Base-by-base conservation (phyloP, 2,797 vertebrate genomes). In the Adrianichthys oophorus region DNA sequence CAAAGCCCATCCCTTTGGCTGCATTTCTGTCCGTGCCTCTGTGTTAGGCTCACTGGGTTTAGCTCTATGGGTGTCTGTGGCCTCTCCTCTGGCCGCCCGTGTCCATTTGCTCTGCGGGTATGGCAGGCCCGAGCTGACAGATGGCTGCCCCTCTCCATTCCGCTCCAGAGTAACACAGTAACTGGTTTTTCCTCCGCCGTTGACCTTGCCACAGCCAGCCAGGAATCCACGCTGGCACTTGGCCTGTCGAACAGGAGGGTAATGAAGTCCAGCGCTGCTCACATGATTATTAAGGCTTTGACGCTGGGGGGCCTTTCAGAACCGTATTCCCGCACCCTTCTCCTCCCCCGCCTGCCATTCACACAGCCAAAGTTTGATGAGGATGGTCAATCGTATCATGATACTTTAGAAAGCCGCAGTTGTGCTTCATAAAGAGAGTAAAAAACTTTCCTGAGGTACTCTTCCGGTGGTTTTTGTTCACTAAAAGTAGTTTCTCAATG, bases 141-240 rank as follows among this genome's bases (percentile, higher is more conserved):
- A 93, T 92, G 92, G 91, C 86, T 77, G 88, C 85, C 86, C 89
- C 91, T 89, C 88, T 89, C 88, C 87, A 90, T 90, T 89, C 89
- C 86, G 87, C 90, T 90, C 90, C 88, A 89, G 90, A 90, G 88
- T 90, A 91, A 90, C 90, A 90, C 90, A 92, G 90, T 92, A 91
- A 92, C 92, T 91, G 91, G 90, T 91, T 92, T 92, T 91, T 91
- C 90, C 91, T 91, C 87, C 85, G 90, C 88, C 91, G 90, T 91
- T 93, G 91, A 92, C 92, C 92, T 93, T 93, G 92, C 92, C 91
- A 83, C 89, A 90, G 90, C 90, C 90, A 90, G 90, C 90, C 89
- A 91, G 90, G 86, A 85, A 91, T 89, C 86, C 88, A 76, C 89
- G 85, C 90, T 92, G 91, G 92, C 92, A 89, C 84, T 85, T 82